These are phyloP conservation scores for Falco punctatus DNA, from an alignment of 2,113 vertebrate species.

Conservation along the genomic window DNA sequence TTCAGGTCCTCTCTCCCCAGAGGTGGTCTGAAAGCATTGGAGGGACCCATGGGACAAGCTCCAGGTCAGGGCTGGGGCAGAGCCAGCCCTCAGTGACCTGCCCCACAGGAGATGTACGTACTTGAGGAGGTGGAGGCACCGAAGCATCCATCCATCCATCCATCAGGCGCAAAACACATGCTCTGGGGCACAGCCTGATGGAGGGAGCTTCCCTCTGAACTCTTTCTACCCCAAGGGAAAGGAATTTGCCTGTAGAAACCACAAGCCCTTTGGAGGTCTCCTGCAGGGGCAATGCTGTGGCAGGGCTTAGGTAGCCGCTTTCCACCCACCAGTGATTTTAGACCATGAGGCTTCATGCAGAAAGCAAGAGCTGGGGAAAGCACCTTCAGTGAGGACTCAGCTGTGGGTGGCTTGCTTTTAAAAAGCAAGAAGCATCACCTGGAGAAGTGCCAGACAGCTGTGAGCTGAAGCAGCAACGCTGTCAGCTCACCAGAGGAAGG, in stretches of 20 bases:
- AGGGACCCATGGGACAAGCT: accelerated
- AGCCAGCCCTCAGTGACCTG: not conserved
- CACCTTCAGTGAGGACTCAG: not conserved
- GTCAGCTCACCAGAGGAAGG: not conserved
- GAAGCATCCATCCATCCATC: not conserved
- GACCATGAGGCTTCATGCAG: not conserved
- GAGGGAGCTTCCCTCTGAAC: not conserved
- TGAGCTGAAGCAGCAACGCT: not conserved
- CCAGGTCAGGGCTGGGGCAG: not conserved
- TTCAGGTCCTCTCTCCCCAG: not conserved
- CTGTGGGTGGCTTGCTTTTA: not conserved
- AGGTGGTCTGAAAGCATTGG: not conserved
- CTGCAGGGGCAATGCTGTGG: not conserved
- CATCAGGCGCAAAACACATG: accelerated
- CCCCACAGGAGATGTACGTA: not conserved
- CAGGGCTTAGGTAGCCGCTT: not conserved
- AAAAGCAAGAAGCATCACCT: slow-evolving; percentile 23
- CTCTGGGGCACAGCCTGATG: not conserved
- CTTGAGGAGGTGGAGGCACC: not conserved
- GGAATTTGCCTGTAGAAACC: not conserved
- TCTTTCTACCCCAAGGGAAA: not conserved
- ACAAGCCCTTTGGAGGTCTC: not conserved
- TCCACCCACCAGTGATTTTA: accelerated
- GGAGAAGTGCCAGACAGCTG: slow-evolving; percentile 34
- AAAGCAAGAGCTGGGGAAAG: not conserved